A percentile compares a stretch with the other conserved stretches of the same genome.
Conservation (phyloP, 2,888 invertebrate species). For the Cheilosia variabilis region DNA sequence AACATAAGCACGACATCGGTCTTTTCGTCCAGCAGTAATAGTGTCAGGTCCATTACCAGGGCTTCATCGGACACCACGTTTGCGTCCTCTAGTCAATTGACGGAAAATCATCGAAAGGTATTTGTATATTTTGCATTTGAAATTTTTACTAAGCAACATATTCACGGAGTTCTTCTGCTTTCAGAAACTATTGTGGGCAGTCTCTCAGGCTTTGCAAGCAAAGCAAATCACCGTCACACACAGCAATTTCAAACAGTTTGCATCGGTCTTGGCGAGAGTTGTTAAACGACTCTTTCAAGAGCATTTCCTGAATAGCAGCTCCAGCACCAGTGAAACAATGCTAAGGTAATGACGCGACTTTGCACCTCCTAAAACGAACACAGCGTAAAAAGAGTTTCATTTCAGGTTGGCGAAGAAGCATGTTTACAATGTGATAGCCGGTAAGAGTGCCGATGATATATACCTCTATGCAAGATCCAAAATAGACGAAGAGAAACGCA, state of each 20-base stretch:
- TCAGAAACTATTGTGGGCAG: slow-evolving; percentile 91
- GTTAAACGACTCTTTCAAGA: slow-evolving; percentile 87
- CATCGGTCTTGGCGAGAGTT: slow-evolving; percentile 87
- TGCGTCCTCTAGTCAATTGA: slow-evolving; percentile 76
- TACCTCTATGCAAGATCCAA: slow-evolving; percentile 80
- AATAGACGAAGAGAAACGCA: slow-evolving; percentile 78
- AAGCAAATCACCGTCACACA: slow-evolving; percentile 88
- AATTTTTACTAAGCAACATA: not conserved
- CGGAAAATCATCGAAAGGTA: slow-evolving; percentile 82
- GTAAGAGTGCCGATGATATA: slow-evolving; percentile 87
- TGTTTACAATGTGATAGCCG: slow-evolving; percentile 87
- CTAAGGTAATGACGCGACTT: slow-evolving; percentile 84
- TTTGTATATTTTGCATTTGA: slow-evolving; percentile 42
- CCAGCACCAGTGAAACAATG: slow-evolving; percentile 91
- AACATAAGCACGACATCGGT: slow-evolving; percentile 29
- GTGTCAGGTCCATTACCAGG: slow-evolving; percentile 67
- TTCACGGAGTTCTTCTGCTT: not conserved
- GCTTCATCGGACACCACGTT: slow-evolving; percentile 75
- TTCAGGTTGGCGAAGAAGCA: slow-evolving; percentile 87
- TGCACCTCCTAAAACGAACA: no score
- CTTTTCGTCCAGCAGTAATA: slow-evolving; percentile 8
- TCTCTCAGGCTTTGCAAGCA: slow-evolving; percentile 89
- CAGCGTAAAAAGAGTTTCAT: slow-evolving; percentile 44
- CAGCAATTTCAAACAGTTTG: slow-evolving; percentile 89
- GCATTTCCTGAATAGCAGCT: slow-evolving; percentile 85